Conservation (phyloP, 1,140 invertebrate species). For the Monomorium pharaonis region DNA sequence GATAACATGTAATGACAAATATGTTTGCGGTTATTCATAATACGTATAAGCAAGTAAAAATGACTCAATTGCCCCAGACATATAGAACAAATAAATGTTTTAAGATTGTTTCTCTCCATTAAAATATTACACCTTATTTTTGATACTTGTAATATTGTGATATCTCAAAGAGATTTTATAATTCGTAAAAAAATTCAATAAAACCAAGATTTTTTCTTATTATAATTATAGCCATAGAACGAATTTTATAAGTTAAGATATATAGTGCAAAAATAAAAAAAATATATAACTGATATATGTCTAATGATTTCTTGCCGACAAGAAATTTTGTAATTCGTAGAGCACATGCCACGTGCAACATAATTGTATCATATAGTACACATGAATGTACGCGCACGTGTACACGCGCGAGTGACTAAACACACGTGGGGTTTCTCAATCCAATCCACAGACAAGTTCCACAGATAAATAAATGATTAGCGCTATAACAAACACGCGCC, state of each 20-base stretch:
- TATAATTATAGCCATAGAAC: not conserved
- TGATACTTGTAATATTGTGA: not conserved
- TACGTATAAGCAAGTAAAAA: too few species aligned
- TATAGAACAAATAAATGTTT: too few species aligned
- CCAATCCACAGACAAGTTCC: slow-evolving; percentile 63
- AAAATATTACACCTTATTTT: not conserved
- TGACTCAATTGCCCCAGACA: too few species aligned
- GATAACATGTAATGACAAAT: too few species aligned
- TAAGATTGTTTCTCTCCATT: not conserved
- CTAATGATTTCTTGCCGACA: not conserved
- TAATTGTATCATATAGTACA: not conserved
- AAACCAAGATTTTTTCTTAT: not conserved
- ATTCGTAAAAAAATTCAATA: not conserved
- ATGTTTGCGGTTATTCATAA: too few species aligned
- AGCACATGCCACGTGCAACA: not conserved
- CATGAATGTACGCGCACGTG: slow-evolving; percentile 9
- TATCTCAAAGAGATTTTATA: not conserved
- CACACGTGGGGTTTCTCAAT: slow-evolving; percentile 72
- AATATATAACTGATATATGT: not conserved
- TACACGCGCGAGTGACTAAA: slow-evolving; percentile 15
- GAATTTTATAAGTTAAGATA: not conserved
- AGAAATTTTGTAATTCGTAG: not conserved
- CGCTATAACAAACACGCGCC: slow-evolving; percentile 27
- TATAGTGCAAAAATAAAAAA: not conserved
- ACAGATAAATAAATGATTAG: too few species aligned